Conservation (phyloP, 2,888 invertebrate genomes). For the Dioctria linearis region DNA sequence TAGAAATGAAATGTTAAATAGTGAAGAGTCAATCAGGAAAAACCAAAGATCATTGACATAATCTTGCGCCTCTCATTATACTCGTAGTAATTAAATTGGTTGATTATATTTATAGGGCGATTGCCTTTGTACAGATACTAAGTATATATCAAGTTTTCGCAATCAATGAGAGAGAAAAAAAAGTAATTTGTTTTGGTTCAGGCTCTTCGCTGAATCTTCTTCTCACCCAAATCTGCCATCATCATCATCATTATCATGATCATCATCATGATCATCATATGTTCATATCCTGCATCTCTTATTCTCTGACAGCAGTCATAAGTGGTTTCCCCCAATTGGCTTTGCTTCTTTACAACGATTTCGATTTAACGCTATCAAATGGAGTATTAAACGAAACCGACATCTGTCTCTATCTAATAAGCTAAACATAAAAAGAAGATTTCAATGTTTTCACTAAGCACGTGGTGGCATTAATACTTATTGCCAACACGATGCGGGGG, state of each 20-base stretch:
- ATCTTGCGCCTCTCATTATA: neutral
- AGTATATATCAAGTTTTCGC: neutral
- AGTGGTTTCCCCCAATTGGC: neutral
- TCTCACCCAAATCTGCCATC: neutral
- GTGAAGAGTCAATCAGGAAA: slow-evolving; percentile 4
- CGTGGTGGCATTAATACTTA: neutral
- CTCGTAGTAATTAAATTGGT: slow-evolving; percentile 31
- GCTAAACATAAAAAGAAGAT: neutral
- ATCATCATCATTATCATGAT: no score
- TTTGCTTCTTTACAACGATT: slow-evolving; percentile 21
- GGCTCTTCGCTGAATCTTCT: neutral
- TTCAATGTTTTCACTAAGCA: neutral
- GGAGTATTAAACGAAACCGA: slow-evolving; percentile 19
- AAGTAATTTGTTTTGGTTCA: slow-evolving; percentile 4
- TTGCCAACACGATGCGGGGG: neutral
- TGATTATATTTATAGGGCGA: slow-evolving; percentile 31
- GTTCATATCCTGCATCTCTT: neutral
- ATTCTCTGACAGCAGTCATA: neutral
- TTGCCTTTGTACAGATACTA: slow-evolving; percentile 3
- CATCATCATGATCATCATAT: no score
- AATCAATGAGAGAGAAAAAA: neutral
- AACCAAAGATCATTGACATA: slow-evolving; percentile 38
- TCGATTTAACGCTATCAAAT: slow-evolving; percentile 27
- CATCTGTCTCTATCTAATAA: neutral
- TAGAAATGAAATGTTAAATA: neutral